phyloP scores from a whole-genome alignment of 2,888 invertebrate species.

The Augiades crinisus region DNA sequence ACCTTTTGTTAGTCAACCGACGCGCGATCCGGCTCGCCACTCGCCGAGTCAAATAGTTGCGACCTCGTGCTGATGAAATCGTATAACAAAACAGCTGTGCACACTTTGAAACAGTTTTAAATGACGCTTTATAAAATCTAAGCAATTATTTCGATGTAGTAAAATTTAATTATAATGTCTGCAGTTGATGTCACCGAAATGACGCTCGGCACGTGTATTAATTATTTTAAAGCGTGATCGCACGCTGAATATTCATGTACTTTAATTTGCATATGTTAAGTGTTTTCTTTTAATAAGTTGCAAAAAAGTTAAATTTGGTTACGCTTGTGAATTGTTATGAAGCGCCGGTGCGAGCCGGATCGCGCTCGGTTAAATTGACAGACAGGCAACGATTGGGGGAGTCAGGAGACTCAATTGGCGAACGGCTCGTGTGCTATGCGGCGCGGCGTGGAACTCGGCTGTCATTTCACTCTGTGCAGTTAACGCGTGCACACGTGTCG shows the following conservation, averaged over 20 bases:
- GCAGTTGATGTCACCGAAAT: background rate
- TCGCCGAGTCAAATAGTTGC: constrained; percentile 36
- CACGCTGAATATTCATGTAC: too few species aligned
- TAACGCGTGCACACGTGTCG: constrained; percentile 30
- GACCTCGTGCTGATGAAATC: constrained; percentile 36
- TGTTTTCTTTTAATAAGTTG: too few species aligned
- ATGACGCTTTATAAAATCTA: background rate
- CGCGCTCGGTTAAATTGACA: constrained; percentile 64
- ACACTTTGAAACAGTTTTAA: background rate
- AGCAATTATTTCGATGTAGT: background rate
- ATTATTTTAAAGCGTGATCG: too few species aligned
- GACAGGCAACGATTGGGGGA: constrained; percentile 55
- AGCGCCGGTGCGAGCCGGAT: constrained; percentile 45
- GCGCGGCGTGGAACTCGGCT: constrained; percentile 34
- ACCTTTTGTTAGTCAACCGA: constrained; percentile 74
- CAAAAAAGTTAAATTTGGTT: constrained; percentile 6
- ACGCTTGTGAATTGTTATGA: background rate
- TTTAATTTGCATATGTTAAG: too few species aligned
- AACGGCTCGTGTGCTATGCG: constrained; percentile 34
- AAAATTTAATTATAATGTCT: background rate
- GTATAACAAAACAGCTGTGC: constrained; percentile 21
- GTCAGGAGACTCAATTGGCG: constrained; percentile 37
- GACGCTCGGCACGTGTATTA: too few species aligned
- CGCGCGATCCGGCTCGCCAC: constrained; percentile 65
- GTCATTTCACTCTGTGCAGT: constrained; percentile 54